Percentiles rank a stretch among this genome's conserved stretches.
Conservation (phyloP, 2,113 vertebrate genomes). For the Rhineura floridana region DNA sequence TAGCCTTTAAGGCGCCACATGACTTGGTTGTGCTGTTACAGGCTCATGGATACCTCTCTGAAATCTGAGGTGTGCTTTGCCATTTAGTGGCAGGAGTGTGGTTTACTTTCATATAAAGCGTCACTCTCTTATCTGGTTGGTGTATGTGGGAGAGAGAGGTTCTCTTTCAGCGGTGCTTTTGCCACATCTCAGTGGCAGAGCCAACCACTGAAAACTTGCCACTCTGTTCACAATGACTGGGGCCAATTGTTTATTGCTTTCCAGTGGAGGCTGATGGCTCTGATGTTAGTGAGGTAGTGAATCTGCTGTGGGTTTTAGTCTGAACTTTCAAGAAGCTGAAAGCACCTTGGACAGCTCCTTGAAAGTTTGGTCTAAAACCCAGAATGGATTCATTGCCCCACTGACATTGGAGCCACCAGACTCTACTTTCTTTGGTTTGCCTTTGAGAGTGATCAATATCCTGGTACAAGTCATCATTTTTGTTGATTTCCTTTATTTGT, state of each 20-base stretch:
- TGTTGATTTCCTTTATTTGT: neutral
- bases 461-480: neutral
- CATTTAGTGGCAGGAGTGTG: neutral
- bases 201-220: neutral
- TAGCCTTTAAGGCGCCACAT: neutral
- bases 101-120: neutral
- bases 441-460: neutral
- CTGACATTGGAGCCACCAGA: too few relatives aligned
- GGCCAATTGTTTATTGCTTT: neutral
- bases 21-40: neutral
- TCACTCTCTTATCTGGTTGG: neutral
- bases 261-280: too few relatives aligned
- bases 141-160: neutral
- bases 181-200: neutral
- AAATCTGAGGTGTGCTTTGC: neutral
- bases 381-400: too few relatives aligned
- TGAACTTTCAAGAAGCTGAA: too few relatives aligned
- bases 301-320: too few relatives aligned
- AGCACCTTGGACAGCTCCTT: too few relatives aligned
- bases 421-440: conserved; percentile 1
- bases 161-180: neutral
- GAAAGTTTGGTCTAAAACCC: too few relatives aligned
- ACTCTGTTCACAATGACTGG: neutral
- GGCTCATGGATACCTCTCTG: neutral
- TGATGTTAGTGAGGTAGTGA: too few relatives aligned